Base-by-base conservation (phyloP, 2,797 vertebrate genomes). In the Karalla daura region DNA sequence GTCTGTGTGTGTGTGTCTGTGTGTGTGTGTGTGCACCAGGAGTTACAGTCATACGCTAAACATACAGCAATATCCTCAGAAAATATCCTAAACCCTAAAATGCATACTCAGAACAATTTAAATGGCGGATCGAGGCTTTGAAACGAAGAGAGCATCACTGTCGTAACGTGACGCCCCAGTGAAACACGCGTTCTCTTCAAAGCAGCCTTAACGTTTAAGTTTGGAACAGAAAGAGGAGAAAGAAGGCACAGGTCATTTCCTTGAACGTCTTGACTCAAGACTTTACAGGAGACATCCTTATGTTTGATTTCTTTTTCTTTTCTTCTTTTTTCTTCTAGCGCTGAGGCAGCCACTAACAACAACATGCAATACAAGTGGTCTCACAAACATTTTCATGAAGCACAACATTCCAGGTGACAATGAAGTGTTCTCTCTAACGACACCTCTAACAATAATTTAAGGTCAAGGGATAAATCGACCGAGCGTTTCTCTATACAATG, bases 241-340 rank as follows among this genome's bases (percentile, higher is more conserved):
- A 56, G 80, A 91, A 91, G 91, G 89, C 91, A 91, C 89, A 80
- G 74, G 77, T 88, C 65, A 69, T 75, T 74, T 80, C 55, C 67
- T 81, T 77, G 85, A 65, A 70, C 53, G 66, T 83, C 63, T 64
- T 32, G 25, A 64, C 63, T 74, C 61, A 50, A 78, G 18, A 65
- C 32, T 69, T 66, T 23, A 67, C 63, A 51, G 52, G 45, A 77
- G 46, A 75, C 45, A 56, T 66, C 61, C 51, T 44, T 50, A 33
- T 30, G 44, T n/a, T 23, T 28, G n/a, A n/a, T n/a, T n/a, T n/a
- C n/a, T n/a, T n/a, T n/a, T n/a, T n/a, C n/a, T n/a, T n/a, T n/a
- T n/a, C n/a, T 52, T 40, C 32, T 41, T 54, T 63, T 33, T 35
- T 55, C 14, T 64, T 65, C 71, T 76, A 82, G 76, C 30, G 61